Conservation (phyloP, 2,113 vertebrate species). For the Pseudorasbora parva region DNA sequence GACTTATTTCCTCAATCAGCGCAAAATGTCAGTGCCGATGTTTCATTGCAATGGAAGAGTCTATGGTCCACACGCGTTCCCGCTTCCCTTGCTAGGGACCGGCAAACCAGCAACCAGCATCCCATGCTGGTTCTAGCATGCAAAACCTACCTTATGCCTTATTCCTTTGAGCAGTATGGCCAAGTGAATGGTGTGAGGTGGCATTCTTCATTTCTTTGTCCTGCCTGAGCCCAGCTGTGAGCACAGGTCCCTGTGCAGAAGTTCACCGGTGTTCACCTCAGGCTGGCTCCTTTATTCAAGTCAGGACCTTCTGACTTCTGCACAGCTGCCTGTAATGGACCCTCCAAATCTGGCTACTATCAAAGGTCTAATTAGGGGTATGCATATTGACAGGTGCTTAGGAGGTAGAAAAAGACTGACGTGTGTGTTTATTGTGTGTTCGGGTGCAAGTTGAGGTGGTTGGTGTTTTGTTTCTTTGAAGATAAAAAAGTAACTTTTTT, state of each 20-base stretch:
- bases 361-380: conserved; percentile 43
- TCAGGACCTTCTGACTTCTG: conserved; percentile 33
- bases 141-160: no score
- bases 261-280: conserved; percentile 22
- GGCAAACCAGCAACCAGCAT: no score
- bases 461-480: not conserved
- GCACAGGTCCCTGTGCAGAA: conserved; percentile 24
- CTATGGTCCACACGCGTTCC: no score
- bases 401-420: conserved; percentile 13
- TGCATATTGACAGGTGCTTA: conserved; percentile 42
- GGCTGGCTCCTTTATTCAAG: conserved; percentile 38
- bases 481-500: not conserved
- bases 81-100: no score
- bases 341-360: conserved; percentile 45
- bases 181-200: not conserved
- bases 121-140: no score
- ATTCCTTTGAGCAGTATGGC: no score
- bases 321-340: conserved; percentile 45
- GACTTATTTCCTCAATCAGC: no score
- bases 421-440: conserved; percentile 12
- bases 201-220: not conserved
- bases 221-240: conserved; percentile 40
- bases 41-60: no score
- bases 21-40: no score
- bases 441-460: not conserved